Evolutionary conservation across 1,140 invertebrate species (phyloP).

Genomic region (Drosophila mayri): DNA sequence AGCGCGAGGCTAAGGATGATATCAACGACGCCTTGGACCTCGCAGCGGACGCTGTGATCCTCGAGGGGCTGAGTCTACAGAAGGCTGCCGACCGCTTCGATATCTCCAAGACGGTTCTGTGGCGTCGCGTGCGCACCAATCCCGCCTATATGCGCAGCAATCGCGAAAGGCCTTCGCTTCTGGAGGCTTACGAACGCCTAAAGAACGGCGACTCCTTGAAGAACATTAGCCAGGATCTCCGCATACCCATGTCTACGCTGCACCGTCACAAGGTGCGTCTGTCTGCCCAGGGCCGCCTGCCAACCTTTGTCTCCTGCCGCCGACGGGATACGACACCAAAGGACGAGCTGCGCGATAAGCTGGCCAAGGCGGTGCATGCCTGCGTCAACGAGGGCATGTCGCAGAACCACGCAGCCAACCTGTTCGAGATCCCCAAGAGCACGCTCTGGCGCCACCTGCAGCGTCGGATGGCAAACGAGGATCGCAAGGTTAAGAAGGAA

Average conservation of each 20-base stretch:
- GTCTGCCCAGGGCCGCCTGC: conserved; percentile 86
- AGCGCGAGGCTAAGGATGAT: conserved; percentile 60
- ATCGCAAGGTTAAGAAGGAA: conserved; percentile 65
- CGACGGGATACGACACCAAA: conserved; percentile 86
- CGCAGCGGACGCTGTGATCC: conserved; percentile 86
- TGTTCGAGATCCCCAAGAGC: conserved; percentile 87
- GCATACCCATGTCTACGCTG: conserved; percentile 87
- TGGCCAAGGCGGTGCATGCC: conserved; percentile 87
- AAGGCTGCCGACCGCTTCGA: conserved; percentile 86
- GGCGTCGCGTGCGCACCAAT: conserved; percentile 87
- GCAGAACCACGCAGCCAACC: conserved; percentile 86
- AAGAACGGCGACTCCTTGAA: conserved; percentile 87
- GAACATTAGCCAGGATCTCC: conserved; percentile 86
- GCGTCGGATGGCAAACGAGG: conserved; percentile 64
- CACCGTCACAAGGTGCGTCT: conserved; percentile 87
- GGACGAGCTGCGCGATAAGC: conserved; percentile 85
- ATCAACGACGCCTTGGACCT: conserved; percentile 84
- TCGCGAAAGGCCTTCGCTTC: conserved; percentile 85
- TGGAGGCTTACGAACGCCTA: conserved; percentile 86
- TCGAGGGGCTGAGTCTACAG: conserved; percentile 87
- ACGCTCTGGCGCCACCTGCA: conserved; percentile 87
- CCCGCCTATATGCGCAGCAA: conserved; percentile 85
- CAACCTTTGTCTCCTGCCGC: conserved; percentile 85
- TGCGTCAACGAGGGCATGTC: conserved; percentile 87
- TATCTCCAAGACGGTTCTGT: conserved; percentile 88